Percentiles rank a stretch among this genome's conserved stretches.
Conservation (phyloP, 2,888 invertebrate species). For the Tricholauxania praeusta region DNA sequence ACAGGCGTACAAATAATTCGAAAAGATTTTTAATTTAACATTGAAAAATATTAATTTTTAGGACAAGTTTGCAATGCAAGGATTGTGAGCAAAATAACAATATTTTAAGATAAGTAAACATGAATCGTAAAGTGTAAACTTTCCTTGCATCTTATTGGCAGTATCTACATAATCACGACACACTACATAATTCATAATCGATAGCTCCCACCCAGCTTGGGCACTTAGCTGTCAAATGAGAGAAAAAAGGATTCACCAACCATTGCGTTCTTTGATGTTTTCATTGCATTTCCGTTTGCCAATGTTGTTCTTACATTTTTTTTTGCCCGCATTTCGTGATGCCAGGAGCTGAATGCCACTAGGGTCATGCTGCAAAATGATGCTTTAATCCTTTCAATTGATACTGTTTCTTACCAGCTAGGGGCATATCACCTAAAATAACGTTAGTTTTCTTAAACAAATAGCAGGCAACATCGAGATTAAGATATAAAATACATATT, state of each 20-base stretch:
- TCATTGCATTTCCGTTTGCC: constrained; percentile 25
- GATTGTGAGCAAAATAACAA: not conserved
- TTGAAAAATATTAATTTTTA: too few relatives aligned
- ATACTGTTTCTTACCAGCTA: not conserved
- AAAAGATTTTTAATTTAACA: too few relatives aligned
- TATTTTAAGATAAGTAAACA: not conserved
- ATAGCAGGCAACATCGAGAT: too few relatives aligned
- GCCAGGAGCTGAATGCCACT: not conserved
- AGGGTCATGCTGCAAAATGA: too few relatives aligned
- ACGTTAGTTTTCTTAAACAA: too few relatives aligned
- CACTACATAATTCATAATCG: constrained; percentile 21
- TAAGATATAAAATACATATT: too few relatives aligned
- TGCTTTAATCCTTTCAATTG: not conserved
- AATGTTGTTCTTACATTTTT: constrained; percentile 13
- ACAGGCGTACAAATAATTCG: too few relatives aligned
- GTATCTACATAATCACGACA: not conserved
- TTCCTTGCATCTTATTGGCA: constrained; percentile 23
- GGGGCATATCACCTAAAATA: too few relatives aligned
- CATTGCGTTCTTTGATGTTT: constrained; percentile 22
- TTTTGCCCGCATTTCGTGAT: not conserved
- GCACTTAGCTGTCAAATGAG: not conserved
- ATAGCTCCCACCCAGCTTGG: not conserved
- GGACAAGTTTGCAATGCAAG: not conserved
- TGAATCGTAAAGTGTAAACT: constrained; percentile 32
- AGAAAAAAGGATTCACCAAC: not conserved